Evolutionary conservation across 1,140 invertebrate genomes (phyloP).

Genomic region (Leptoteleia sp.): DNA sequence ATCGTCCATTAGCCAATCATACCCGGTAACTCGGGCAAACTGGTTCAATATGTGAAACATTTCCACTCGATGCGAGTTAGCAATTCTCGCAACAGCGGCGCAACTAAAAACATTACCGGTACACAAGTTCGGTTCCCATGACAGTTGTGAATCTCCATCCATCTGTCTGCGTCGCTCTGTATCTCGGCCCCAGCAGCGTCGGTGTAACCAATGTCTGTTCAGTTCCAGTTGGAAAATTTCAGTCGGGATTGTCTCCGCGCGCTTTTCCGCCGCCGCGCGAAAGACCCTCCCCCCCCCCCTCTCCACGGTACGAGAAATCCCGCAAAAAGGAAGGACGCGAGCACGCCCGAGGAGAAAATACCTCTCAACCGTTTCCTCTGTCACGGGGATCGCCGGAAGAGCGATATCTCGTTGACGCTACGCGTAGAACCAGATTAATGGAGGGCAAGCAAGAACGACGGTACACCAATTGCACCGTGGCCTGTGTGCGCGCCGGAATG

Average conservation of each 20-base stretch:
- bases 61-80: constrained; percentile 38
- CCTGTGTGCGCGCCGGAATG: constrained; percentile 22
- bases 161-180: constrained; percentile 21
- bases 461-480: constrained; percentile 16
- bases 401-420: constrained; percentile 59
- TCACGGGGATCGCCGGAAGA: constrained; percentile 57
- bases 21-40: constrained; percentile 9
- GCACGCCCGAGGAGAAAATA: constrained; percentile 30
- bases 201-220: constrained; percentile 31
- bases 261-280: constrained; percentile 27
- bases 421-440: constrained; percentile 65
- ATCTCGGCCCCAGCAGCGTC: constrained; percentile 10
- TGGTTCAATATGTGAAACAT: constrained; percentile 40
- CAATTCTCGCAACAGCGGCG: constrained; percentile 37
- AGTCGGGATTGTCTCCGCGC: constrained; percentile 38
- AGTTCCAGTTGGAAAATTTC: constrained; percentile 44
- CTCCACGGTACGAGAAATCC: constrained; percentile 44
- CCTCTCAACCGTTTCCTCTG: constrained; percentile 55
- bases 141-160: constrained; percentile 53
- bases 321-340: constrained; percentile 46
- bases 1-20: constrained; percentile 41
- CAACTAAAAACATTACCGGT: constrained; percentile 59
- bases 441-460: constrained; percentile 40
- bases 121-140: constrained; percentile 65
- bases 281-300: no score